phyloP scores from a whole-genome alignment of 2,113 vertebrate genomes.

The Mus spicilegus region DNA sequence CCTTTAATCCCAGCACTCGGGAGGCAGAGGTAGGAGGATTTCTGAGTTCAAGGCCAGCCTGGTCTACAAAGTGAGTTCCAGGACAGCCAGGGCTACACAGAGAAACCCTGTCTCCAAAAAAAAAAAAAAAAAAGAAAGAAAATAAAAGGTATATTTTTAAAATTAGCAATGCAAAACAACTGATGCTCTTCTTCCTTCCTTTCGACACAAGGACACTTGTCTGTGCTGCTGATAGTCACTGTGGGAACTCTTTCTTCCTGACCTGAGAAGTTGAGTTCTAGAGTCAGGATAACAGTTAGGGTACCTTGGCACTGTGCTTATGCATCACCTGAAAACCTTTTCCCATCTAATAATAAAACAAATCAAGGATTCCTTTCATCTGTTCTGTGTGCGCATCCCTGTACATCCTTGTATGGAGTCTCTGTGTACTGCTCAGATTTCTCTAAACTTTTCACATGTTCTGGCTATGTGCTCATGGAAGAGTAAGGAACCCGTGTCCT shows the following conservation, averaged over 20 bases:
- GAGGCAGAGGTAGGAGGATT: too few species aligned
- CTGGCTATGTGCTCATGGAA: not conserved
- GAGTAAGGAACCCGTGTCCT: not conserved
- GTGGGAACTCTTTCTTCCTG: not conserved
- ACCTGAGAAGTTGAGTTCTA: not conserved
- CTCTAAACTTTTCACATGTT: not conserved
- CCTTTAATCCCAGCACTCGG: too few species aligned
- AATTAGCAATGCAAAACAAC: not conserved
- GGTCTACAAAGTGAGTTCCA: too few species aligned
- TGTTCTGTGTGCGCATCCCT: not conserved
- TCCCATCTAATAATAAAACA: not conserved
- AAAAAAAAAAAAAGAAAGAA: too few species aligned
- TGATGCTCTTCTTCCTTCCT: accelerated
- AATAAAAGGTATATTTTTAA: not conserved
- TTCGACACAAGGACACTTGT: not conserved
- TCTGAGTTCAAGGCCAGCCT: too few species aligned
- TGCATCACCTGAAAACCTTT: not conserved
- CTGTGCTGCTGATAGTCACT: not conserved
- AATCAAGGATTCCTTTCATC: not conserved
- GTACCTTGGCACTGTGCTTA: not conserved
- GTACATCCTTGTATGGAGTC: not conserved
- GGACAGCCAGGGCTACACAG: too few species aligned
- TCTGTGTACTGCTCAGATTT: not conserved
- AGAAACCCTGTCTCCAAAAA: too few species aligned
- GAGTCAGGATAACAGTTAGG: not conserved